A percentile compares a stretch with the other conserved stretches of the same genome.
Conservation (phyloP, 2,888 invertebrate species). For the Agriopis leucophaearia region DNA sequence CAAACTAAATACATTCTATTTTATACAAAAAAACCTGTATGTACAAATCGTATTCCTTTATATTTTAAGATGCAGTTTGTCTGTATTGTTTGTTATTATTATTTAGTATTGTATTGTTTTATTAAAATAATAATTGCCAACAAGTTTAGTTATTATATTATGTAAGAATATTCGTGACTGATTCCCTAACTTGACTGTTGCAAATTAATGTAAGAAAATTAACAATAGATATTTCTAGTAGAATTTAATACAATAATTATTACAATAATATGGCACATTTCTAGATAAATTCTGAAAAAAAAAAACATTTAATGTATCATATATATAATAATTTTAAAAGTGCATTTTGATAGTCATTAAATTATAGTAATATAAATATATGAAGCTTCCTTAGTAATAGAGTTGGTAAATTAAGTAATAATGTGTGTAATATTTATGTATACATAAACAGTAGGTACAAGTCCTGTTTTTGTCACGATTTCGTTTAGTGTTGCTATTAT, state of each 20-base stretch:
- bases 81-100: background rate
- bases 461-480: background rate
- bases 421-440: background rate
- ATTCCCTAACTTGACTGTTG: background rate
- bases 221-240: background rate
- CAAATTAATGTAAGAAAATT: background rate
- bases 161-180: slow-evolving; percentile 9
- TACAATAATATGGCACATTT: slow-evolving; percentile 6
- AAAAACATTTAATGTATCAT: background rate
- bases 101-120: background rate
- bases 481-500: too few relatives aligned
- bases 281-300: background rate
- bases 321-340: slow-evolving; percentile 1
- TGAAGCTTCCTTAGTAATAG: slow-evolving; percentile 31
- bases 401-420: slow-evolving; percentile 7
- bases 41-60: slow-evolving; percentile 25
- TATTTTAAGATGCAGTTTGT: slow-evolving; percentile 6
- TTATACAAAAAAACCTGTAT: slow-evolving; percentile 14
- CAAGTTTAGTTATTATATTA: background rate
- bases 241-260: background rate
- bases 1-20: background rate
- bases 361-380: slow-evolving; percentile 4
- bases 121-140: background rate
- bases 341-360: slow-evolving; percentile 26
- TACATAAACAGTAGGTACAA: background rate